These are phyloP conservation scores for Sardina pilchardus DNA, from an alignment of 2,113 vertebrate genomes.

Conservation along the genomic window DNA sequence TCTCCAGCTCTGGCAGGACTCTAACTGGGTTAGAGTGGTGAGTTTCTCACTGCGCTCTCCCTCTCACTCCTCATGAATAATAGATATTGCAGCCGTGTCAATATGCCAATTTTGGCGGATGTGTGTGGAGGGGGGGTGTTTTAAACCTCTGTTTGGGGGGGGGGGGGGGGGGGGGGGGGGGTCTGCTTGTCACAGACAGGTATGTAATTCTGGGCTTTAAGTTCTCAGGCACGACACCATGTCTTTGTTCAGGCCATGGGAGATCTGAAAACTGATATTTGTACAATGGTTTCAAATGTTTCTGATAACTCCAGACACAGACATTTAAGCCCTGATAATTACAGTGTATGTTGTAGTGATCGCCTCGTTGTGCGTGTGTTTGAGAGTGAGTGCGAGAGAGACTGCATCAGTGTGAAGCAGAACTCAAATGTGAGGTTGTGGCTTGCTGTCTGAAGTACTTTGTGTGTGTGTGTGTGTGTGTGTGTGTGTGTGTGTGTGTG, in stretches of 20 bases:
- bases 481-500: slow-evolving; percentile 24
- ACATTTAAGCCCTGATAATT: too few relatives aligned
- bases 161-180: too few relatives aligned
- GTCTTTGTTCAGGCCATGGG: too few relatives aligned
- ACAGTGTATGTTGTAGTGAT: neutral
- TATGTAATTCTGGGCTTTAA: neutral
- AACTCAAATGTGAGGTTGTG: neutral
- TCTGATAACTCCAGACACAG: too few relatives aligned
- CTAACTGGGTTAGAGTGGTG: neutral
- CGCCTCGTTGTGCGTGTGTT: neutral
- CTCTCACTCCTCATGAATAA: slow-evolving; percentile 12
- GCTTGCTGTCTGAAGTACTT: neutral
- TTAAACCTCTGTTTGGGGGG: neutral
- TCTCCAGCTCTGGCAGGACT: neutral
- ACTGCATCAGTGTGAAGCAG: too few relatives aligned
- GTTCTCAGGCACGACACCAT: too few relatives aligned
- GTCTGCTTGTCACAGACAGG: neutral
- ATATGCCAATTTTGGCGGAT: neutral
- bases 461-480: neutral
- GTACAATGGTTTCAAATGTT: too few relatives aligned
- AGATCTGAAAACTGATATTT: too few relatives aligned
- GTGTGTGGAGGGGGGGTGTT: neutral
- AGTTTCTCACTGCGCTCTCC: neutral
- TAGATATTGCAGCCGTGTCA: neutral
- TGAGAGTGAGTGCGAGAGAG: too few relatives aligned